These are phyloP conservation scores for Poicephalus meyeri DNA, from an alignment of 2,113 vertebrate species.

Conservation along the genomic window DNA sequence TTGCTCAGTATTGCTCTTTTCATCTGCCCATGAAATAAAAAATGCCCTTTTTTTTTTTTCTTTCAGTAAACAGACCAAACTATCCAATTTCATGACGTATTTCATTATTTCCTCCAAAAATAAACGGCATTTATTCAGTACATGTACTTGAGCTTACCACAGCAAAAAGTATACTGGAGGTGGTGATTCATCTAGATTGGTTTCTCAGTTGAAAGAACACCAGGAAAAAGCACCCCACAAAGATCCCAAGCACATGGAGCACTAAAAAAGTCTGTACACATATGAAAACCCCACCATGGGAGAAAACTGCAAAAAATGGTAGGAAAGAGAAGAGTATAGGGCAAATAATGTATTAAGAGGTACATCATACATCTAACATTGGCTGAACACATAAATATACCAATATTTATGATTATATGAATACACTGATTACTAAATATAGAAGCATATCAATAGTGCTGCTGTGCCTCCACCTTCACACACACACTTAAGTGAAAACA, in stretches of 20 bases:
- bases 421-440: background rate
- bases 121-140: background rate
- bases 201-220: background rate
- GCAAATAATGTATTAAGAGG: background rate
- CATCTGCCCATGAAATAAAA: background rate
- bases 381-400: background rate
- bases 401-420: background rate
- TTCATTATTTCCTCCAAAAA: background rate
- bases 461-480: background rate
- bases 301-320: background rate
- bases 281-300: background rate
- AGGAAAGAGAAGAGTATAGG: background rate
- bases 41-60: background rate
- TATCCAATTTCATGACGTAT: background rate
- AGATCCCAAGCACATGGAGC: background rate
- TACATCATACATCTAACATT: background rate
- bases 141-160: background rate
- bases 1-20: background rate
- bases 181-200: background rate
- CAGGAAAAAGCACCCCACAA: background rate
- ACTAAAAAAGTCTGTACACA: background rate
- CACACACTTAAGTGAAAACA: background rate
- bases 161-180: background rate
- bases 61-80: background rate
- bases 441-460: background rate